phyloP scores from a whole-genome alignment of 2,113 vertebrate genomes.

The Apaloderma vittatum region DNA sequence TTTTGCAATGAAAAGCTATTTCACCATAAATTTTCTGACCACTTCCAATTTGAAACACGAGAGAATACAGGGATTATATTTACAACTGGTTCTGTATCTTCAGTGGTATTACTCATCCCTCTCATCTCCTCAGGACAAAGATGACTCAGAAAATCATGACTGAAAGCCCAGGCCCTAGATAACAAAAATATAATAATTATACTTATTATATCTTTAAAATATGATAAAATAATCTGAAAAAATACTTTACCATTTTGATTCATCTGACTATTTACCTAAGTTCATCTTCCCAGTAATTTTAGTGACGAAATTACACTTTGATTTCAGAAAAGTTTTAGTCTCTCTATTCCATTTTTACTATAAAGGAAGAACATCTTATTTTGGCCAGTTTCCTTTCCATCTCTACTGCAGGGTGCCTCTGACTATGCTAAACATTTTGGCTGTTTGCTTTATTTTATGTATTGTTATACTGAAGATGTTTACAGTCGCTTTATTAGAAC shows the following conservation, averaged over 20 bases:
- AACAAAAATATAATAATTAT: neutral
- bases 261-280: neutral
- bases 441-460: neutral
- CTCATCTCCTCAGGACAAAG: constrained; percentile 5
- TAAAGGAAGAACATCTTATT: neutral
- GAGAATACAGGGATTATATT: constrained; percentile 11
- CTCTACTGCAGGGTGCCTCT: neutral
- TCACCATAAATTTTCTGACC: neutral
- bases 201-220: too few species aligned
- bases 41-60: neutral
- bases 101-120: neutral
- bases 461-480: neutral
- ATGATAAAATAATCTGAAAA: neutral
- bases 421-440: neutral
- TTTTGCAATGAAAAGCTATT: constrained; percentile 13
- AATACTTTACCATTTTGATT: neutral
- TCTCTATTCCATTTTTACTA: neutral
- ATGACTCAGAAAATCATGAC: constrained; percentile 5
- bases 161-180: neutral
- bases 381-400: neutral
- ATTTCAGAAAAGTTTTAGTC: neutral
- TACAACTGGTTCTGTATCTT: constrained; percentile 8
- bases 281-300: neutral
- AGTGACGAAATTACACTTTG: neutral
- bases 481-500: neutral